Evolutionary conservation across 2,888 invertebrate genomes (phyloP), one percentile per base, ranked within the genome.

Genomic region (Hypselothyrea guttata): DNA sequence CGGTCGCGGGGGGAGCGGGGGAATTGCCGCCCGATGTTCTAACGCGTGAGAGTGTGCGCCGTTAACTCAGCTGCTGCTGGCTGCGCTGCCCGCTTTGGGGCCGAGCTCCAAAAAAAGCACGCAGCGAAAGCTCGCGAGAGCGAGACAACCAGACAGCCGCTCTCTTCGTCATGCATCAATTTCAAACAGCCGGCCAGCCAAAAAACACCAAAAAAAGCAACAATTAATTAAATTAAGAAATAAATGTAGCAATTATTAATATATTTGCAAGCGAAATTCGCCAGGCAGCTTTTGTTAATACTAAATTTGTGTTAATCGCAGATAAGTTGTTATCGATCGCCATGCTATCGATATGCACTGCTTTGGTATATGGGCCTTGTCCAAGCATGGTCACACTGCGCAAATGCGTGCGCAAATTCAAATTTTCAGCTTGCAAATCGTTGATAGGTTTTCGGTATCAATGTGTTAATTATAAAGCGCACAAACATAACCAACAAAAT

Each of bases 261-360:
- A 22, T 0, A 91, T 94, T 5, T 96, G 96, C 84, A 94, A 95
- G 87, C 94, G 95, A 0, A 87, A 3, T 33, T 40, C 27, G 16
- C 15, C 5, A 2, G 22, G 22, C 22, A 22, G 22, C 22, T n/a
- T n/a, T n/a, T n/a, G n/a, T n/a, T n/a, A n/a, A n/a, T n/a, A n/a
- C n/a, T 22, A 5, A 22, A 22, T 2, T 22, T 22, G 5, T 22
- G 22, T 4, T 22, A 22, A 22, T 5, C 22, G 2, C 22, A 22
- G n/a, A n/a, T n/a, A n/a, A n/a, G n/a, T n/a, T n/a, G n/a, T 22
- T 22, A 22, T 22, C 22, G 22, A 22, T 4, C 5, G 5, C 22
- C 2, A 22, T 22, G 22, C 22, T 38, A 38, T 38, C 38, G 38
- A 38, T 38, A 38, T 15, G n/a, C 18, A 0, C 16, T 38, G 38